Evolutionary conservation across 64 coral and sea anemone genomes (phyloP), one percentile per base, ranked within the genome.

Genomic region (Anthopleura sola): DNA sequence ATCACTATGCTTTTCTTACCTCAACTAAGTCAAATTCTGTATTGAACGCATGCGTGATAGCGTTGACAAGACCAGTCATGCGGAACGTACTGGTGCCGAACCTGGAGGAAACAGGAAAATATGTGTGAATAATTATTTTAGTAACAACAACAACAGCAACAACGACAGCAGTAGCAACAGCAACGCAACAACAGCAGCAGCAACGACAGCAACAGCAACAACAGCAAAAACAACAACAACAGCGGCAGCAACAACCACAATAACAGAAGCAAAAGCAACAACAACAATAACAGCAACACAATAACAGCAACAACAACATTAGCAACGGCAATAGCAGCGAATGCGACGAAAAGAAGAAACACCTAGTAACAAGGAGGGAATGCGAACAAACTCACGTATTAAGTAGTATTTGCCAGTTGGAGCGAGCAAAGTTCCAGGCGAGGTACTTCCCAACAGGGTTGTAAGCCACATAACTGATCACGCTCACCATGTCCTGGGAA

Each of bases 61-160:
- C 78, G 19, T 83, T 92, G 13, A 92, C 85, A 6, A 96, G 80
- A 26, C 87, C 90, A 31, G 90, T 92, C 37, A 96, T 71, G 38
- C 94, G 90, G 57, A 96, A 96, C 9, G 94, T 96, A 77, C 90
- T 92, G 83, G 94, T 92, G n/a, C 94, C 91, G 82, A 90, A 96
- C 58, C 94, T 96, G 32, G 10, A 44, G 28, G 0, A 17, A 71
- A 71, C 14, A 71, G 8, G 31, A 13, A 71, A 34, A 71, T 32
- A 17, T 53, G 50, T 15, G n/a, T n/a, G n/a, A n/a, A n/a, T n/a
- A n/a, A n/a, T 19, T 17, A 4, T 19, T 17, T 0, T 8, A 34
- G 3, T 9, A 54, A 26, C 2, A 4, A 34, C 48, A 51, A 21
- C 15, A 83, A 20, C 33, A 26, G 1, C 10, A 83, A 36, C 33